phyloP scores from a whole-genome alignment of 2,113 vertebrate genomes.

The Microcebus ravelobensis region DNA sequence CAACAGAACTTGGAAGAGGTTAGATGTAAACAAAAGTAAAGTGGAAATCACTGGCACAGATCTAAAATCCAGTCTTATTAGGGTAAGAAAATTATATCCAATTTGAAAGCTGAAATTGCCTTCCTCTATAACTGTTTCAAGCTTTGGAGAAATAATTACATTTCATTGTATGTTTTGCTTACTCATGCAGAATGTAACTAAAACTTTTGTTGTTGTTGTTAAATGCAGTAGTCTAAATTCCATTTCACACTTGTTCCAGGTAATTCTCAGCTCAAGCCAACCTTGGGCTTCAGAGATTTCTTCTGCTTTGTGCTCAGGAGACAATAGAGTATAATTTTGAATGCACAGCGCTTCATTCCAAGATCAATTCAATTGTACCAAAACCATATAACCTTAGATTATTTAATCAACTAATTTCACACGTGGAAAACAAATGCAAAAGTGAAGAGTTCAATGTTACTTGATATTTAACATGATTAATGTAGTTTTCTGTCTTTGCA shows the following conservation, averaged over 20 bases:
- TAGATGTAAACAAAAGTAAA: conserved; percentile 81
- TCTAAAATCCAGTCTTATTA: conserved; percentile 81
- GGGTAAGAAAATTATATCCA: conserved; percentile 79
- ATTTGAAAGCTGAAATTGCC: conserved; percentile 80
- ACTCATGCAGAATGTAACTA: conserved; percentile 79
- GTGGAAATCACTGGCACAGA: conserved; percentile 79
- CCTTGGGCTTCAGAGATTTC: conserved; percentile 82
- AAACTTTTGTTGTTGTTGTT: conserved; percentile 57
- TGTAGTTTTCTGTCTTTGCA: background rate
- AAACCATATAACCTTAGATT: conserved; percentile 77
- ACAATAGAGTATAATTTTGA: conserved; percentile 84
- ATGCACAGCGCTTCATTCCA: conserved; percentile 79
- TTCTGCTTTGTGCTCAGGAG: conserved; percentile 83
- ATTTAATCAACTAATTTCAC: conserved; percentile 84
- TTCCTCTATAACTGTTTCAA: conserved; percentile 66
- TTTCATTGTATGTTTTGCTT: conserved; percentile 81
- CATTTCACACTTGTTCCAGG: conserved; percentile 84
- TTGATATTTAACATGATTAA: conserved; percentile 77
- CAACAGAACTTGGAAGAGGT: conserved; percentile 77
- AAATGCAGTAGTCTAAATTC: conserved; percentile 80
- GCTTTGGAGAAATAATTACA: conserved; percentile 80
- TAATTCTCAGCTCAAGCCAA: conserved; percentile 85
- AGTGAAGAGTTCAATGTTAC: conserved; percentile 56
- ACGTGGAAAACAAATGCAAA: conserved; percentile 76
- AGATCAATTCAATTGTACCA: conserved; percentile 82